Evolutionary conservation across 1,140 invertebrate genomes (phyloP).

Genomic region (Trinorchestia longiramus): DNA sequence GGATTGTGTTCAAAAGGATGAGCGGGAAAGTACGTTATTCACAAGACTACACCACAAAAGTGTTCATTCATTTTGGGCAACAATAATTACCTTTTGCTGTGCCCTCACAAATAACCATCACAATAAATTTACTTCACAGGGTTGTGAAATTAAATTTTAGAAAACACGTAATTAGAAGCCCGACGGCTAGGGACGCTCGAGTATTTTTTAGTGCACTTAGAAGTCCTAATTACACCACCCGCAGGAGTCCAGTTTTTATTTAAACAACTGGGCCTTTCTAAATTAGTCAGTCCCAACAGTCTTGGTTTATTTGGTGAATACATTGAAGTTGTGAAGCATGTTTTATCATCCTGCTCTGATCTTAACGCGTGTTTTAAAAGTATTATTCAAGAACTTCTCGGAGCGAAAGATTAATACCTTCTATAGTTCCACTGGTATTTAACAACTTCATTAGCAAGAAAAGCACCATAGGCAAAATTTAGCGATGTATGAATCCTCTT

Average conservation of each 20-base stretch:
- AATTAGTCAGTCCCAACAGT: neutral
- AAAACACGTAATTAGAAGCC: neutral
- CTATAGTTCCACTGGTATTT: no score
- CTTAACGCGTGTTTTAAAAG: no score
- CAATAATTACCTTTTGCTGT: neutral
- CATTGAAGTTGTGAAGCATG: neutral
- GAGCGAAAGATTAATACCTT: no score
- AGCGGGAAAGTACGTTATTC: neutral
- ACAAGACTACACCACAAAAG: neutral
- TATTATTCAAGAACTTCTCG: no score
- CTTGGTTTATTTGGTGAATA: neutral
- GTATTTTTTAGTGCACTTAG: neutral
- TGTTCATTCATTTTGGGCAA: neutral
- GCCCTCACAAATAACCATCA: neutral
- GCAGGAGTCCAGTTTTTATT: neutral
- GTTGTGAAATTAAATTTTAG: neutral
- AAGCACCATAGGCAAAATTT: no score
- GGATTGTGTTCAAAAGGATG: neutral
- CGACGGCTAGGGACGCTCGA: neutral
- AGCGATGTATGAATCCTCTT: no score
- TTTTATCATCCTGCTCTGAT: neutral
- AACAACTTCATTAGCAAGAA: no score
- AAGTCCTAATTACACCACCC: neutral
- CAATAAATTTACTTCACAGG: neutral
- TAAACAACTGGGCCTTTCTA: neutral